phyloP scores from a whole-genome alignment of 2,888 invertebrate species.

The Amphimallon solstitiale region DNA sequence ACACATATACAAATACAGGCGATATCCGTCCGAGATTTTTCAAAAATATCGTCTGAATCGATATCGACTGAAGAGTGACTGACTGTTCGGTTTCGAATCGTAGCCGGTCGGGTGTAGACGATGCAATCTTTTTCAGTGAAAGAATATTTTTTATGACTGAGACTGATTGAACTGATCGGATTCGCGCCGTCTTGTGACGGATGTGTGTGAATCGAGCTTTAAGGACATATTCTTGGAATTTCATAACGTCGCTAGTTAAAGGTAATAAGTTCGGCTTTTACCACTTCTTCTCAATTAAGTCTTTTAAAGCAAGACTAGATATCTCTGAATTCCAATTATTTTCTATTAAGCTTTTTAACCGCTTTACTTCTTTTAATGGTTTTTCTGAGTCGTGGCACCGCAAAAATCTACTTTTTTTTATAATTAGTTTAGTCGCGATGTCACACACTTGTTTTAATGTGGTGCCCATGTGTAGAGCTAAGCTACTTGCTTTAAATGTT shows the following conservation, averaged over 20 bases:
- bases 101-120: too few species aligned
- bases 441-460: conserved; percentile 43
- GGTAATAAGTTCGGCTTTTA: conserved; percentile 40
- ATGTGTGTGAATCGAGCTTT: too few species aligned
- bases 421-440: conserved; percentile 37
- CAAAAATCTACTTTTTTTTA: conserved; percentile 39
- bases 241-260: conserved; percentile 34
- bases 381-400: conserved; percentile 21
- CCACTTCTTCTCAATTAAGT: conserved; percentile 34
- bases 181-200: too few species aligned
- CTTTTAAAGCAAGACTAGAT: conserved; percentile 36
- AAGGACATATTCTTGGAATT: conserved; percentile 39
- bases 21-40: too few species aligned
- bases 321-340: conserved; percentile 38
- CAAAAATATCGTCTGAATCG: too few species aligned
- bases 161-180: too few species aligned
- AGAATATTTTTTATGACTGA: too few species aligned
- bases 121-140: too few species aligned
- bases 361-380: conserved; percentile 39
- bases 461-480: conserved; percentile 44
- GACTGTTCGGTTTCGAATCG: too few species aligned
- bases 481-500: conserved; percentile 41
- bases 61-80: too few species aligned
- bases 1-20: too few species aligned
- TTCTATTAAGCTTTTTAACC: conserved; percentile 24